Evolutionary conservation across 2,797 vertebrate genomes (phyloP), one percentile per base, ranked within the genome.

Genomic region (Mallotus villosus): DNA sequence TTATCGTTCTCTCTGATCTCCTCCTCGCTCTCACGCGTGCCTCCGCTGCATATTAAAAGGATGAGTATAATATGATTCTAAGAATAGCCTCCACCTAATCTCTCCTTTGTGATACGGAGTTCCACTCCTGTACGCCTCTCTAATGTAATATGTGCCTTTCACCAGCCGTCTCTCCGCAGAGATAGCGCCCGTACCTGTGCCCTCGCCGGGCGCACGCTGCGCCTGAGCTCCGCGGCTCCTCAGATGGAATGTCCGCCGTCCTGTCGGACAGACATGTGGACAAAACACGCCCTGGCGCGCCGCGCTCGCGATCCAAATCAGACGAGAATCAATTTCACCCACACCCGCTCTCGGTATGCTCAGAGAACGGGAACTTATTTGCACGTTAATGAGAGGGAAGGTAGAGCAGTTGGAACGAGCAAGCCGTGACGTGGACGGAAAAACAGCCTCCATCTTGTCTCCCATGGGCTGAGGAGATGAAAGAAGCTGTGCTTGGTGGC

Each of bases 81-180:
- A 84, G 71, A 89, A 89, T 88, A 91, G 80, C 77, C 74, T 71
- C 67, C n/a, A n/a, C 53, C 67, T 81, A 81, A 88, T 87, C 86
- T 81, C 72, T 75, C 78, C 74, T 72, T 74, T 83, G 77, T 83
- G 73, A 77, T 21, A 46, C 66, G 37, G 67, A 68, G 63, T 67
- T 78, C 79, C 78, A 79, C 71, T 75, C 71, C 73, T 67, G 65
- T 69, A 24, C 58, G 73, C 29, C 24, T 79, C 70, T 71, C 67
- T 37, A 73, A 69, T 29, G 1, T 34, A 51, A 55, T 73, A 77
- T 73, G 70, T 75, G n/a, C 68, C 71, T 75, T 58, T 71, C 49
- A 24, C n/a, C 46, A 49, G 17, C 34, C 1, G 24, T 41, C 32
- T 70, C 22, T 49, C 29, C 0, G 16, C 51, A 53, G 21, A 49